A percentile compares a stretch with the other conserved stretches of the same genome.
Evolutionary conservation across 2,113 vertebrate species (phyloP).

Genomic region (Perognathus longimembris): DNA sequence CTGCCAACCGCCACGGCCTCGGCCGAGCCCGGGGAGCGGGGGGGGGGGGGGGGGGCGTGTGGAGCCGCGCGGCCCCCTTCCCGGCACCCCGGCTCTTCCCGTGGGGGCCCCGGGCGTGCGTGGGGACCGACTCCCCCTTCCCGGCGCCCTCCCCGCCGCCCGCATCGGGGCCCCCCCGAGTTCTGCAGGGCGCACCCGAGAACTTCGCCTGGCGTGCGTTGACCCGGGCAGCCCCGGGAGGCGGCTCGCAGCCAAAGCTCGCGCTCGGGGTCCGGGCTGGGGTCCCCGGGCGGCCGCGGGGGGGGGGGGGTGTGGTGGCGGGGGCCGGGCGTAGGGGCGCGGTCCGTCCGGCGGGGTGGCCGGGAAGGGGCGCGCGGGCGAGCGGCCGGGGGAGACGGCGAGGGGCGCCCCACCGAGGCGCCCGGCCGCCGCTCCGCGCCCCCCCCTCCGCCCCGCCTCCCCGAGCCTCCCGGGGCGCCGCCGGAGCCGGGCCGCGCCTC

Average conservation of each 20-base stretch:
- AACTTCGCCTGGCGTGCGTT: conserved; percentile 56
- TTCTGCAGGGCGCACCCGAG: conserved; percentile 25
- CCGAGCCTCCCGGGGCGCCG: conserved; percentile 24
- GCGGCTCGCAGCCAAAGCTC: no score
- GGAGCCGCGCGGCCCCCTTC: no score
- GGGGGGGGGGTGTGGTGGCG: neutral
- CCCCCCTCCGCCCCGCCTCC: neutral
- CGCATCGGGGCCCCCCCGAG: neutral
- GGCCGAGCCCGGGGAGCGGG: conserved; percentile 19
- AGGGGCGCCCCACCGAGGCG: neutral
- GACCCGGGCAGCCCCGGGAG: no score
- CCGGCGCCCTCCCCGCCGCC: neutral
- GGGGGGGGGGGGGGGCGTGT: no score
- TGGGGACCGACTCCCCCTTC: neutral
- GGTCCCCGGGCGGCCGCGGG: neutral
- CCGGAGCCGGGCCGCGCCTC: conserved; percentile 53
- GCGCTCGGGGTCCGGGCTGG: neutral
- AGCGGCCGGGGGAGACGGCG: conserved; percentile 4
- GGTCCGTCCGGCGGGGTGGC: neutral
- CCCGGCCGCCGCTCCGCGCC: neutral
- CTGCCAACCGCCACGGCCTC: conserved; percentile 23
- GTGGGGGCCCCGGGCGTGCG: no score
- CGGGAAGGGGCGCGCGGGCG: neutral
- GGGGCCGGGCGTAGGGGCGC: neutral
- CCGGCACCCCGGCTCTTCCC: neutral